Base-by-base conservation (phyloP, 1,140 invertebrate genomes). In the Drosophila navojoa region DNA sequence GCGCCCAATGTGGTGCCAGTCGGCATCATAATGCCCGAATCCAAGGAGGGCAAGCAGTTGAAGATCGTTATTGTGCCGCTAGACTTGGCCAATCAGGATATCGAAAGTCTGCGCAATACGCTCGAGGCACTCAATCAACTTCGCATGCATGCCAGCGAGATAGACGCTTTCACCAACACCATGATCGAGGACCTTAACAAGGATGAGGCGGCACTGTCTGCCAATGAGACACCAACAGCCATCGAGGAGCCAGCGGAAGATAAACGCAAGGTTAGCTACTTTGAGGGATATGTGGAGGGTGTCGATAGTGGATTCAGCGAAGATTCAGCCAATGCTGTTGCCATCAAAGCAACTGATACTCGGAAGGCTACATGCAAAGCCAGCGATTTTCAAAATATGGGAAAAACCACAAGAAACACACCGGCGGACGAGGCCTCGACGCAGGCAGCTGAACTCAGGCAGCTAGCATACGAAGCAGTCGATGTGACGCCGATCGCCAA, bases 11-110 rank as follows among this genome's bases (percentile, higher is more conserved):
- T 87, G 2, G 53, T 89, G 11, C 84, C 84, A 0, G 49, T 89
- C n/a, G 84, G 84, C 1, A 16, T 89, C 13, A 84, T 89, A 1
- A 63, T 81, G 2, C 80, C 84, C 0, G 73, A 87, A 6, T 27
- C 40, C 0, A 53, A 50, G 1, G 71, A 71, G 6, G 77, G 71
- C 6, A 66, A 64, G 22, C 55, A 89, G 9, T 49, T 89, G 7
- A 91, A 91, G 58, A 87, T 91, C n/a, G 74, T 91, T 1, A 68
- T 91, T n/a, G 86, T 91, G 32, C 90, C 90, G 0, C n/a, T 91
- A 4, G 84, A 91, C 19, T 11, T 90, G 6, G 54, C 62, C 4
- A 72, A 70, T 44, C 76, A 62, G 50, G 77, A 81, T 63, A 71
- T 71, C 7, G 50, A 77, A 0, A 16, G 40, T 0, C 57, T 90